Base-by-base conservation (phyloP, 2,797 vertebrate species). In the Sebastes itinus region DNA sequence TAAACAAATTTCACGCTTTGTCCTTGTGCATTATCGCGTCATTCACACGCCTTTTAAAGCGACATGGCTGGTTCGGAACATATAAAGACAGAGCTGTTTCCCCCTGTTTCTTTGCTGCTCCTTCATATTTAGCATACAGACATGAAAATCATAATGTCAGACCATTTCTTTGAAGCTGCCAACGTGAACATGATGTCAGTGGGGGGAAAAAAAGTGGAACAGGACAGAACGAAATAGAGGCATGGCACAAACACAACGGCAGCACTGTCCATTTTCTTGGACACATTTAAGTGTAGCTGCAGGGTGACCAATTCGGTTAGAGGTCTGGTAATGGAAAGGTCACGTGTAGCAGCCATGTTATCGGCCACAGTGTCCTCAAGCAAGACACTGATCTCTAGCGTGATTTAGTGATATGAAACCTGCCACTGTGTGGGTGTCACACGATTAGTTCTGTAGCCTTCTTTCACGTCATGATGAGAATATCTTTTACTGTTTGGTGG, bases 311-410 rank as follows among this genome's bases (percentile, higher is more conserved):
- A 42, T 55, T 46, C 64, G 9, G 54, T 68, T 75, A 1, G 22
- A 56, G 38, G 30, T 56, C 52, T 58, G 10, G 23, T 63, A 65
- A 56, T 38, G 55, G 23, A 79, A 42, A 71, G 56, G 71, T 63
- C 74, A 83, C 83, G 68, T 82, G 73, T 30, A 59, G 33, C 73
- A 22, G 46, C 68, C 54, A 18, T 25, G 28, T 67, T 23, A 82
- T 33, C 7, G 7, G 63, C 55, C 14, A 11, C 27, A 18, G 23
- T 30, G 75, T 77, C 77, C 30, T n/a, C 30, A 11, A 59, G 60
- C 25, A 38, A 67, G 62, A 59, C 38, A 16, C 23, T 42, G 38
- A 38, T 23, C 25, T 65, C 20, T 7, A 9, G 0, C 10, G 16
- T 58, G 28, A 62, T 58, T 14, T n/a, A 52, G 46, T 52, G 11